Percentiles rank a stretch among this genome's conserved stretches.
These are phyloP conservation scores for Episyrphus balteatus DNA, from an alignment of 1,140 invertebrate genomes.

Conservation along the genomic window DNA sequence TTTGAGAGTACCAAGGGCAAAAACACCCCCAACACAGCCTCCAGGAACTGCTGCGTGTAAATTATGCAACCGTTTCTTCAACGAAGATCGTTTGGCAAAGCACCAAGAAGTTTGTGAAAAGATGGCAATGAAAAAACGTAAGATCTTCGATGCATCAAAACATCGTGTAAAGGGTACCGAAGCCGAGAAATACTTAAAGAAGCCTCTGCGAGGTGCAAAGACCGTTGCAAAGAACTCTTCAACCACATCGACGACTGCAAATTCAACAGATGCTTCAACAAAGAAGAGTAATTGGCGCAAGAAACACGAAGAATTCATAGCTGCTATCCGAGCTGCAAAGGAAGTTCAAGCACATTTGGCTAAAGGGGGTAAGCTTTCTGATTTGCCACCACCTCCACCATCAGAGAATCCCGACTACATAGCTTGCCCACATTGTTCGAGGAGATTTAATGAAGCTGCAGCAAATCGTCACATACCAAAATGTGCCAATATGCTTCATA, in stretches of 20 bases:
- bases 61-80: conserved; percentile 63
- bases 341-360: conserved; percentile 73
- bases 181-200: conserved; percentile 59
- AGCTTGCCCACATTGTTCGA: conserved; percentile 78
- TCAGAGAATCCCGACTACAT: conserved; percentile 81
- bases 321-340: conserved; percentile 80
- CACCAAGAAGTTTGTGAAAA: conserved; percentile 77
- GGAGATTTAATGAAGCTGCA: conserved; percentile 75
- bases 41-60: conserved; percentile 43
- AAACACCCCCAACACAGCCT: conserved; percentile 1
- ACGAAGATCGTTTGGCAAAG: conserved; percentile 61
- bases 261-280: conserved; percentile 15
- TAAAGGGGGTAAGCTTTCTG: conserved; percentile 72
- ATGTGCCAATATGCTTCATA: conserved; percentile 73
- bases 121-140: conserved; percentile 63
- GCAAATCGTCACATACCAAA: conserved; percentile 91
- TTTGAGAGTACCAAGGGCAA: not conserved
- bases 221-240: conserved; percentile 9
- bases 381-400: conserved; percentile 81
- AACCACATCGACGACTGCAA: conserved; percentile 14
- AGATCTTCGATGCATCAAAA: conserved; percentile 76
- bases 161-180: conserved; percentile 77
- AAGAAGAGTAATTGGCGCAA: conserved; percentile 75
- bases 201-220: conserved; percentile 23
- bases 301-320: conserved; percentile 88